Conservation (phyloP, 2,113 vertebrate species). For the Callaeas wilsoni region DNA sequence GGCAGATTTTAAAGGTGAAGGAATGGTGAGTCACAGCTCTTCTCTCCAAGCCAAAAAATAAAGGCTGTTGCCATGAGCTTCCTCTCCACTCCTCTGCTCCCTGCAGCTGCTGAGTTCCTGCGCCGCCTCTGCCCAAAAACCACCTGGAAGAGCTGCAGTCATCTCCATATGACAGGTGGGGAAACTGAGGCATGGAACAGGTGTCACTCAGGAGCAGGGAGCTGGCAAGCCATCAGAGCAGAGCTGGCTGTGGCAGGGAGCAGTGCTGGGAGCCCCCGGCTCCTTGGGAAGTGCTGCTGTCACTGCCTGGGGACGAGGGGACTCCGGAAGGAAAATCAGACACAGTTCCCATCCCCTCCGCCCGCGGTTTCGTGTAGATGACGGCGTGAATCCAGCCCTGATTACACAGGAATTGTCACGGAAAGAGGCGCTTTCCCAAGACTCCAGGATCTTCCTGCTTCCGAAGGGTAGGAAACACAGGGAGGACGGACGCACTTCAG, state of each 20-base stretch:
- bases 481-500: fast-evolving
- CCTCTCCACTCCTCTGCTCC: not conserved
- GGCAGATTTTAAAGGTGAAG: not conserved
- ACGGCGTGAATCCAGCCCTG: not conserved
- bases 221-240: not conserved
- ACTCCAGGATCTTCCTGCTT: constrained; percentile 10
- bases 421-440: not conserved
- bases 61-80: not conserved
- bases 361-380: not conserved
- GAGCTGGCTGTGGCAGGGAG: not conserved
- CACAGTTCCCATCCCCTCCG: not conserved
- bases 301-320: not conserved
- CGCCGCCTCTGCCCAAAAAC: not conserved
- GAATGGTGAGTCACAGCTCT: not conserved
- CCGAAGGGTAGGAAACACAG: not conserved
- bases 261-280: not conserved
- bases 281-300: not conserved
- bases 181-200: not conserved
- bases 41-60: not conserved
- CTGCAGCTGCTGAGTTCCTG: not conserved
- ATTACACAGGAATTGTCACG: not conserved
- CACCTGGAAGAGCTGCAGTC: not conserved
- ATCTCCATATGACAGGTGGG: not conserved
- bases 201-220: not conserved
- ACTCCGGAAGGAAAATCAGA: not conserved